Conservation (phyloP, 2,113 vertebrate genomes). For the Callopanchax toddi region DNA sequence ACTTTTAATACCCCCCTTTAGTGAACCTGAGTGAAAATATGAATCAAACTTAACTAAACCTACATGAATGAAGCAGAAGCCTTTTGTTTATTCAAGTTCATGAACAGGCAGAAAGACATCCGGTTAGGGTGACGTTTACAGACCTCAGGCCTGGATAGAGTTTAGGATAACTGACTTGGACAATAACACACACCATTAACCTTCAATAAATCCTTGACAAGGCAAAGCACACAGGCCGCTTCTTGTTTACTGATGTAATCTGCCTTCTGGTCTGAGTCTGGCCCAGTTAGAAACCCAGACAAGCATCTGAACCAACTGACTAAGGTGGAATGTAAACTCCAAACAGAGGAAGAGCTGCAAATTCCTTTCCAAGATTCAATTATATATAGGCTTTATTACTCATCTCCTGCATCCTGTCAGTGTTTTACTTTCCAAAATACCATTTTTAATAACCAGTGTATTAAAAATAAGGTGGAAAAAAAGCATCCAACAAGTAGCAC, state of each 20-base stretch:
- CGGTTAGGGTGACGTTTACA: background rate
- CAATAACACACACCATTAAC: conserved; percentile 24
- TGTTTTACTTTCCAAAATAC: conserved; percentile 16
- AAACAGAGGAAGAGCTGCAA: conserved; percentile 12
- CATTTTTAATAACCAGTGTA: no score
- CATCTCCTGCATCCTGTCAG: background rate
- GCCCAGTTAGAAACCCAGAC: conserved; percentile 15
- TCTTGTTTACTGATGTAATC: conserved; percentile 27
- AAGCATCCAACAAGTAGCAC: no score
- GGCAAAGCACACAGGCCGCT: background rate
- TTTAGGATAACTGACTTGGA: conserved; percentile 16
- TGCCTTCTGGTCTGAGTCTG: conserved; percentile 13
- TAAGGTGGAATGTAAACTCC: conserved; percentile 11
- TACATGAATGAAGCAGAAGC: background rate
- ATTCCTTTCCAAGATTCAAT: conserved; percentile 11
- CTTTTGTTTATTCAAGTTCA: conserved; percentile 5
- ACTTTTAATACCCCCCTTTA: background rate
- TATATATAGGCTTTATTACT: background rate
- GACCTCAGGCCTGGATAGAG: no score
- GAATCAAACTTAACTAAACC: no score
- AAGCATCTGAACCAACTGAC: conserved; percentile 14
- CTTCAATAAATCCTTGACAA: conserved; percentile 35
- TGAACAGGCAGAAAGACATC: conserved; percentile 1
- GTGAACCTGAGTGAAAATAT: no score
- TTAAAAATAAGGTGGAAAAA: no score